A percentile compares a stretch with the other conserved stretches of the same genome.
Conservation (phyloP, 1,140 invertebrate genomes). For the Notospermus geniculatus region DNA sequence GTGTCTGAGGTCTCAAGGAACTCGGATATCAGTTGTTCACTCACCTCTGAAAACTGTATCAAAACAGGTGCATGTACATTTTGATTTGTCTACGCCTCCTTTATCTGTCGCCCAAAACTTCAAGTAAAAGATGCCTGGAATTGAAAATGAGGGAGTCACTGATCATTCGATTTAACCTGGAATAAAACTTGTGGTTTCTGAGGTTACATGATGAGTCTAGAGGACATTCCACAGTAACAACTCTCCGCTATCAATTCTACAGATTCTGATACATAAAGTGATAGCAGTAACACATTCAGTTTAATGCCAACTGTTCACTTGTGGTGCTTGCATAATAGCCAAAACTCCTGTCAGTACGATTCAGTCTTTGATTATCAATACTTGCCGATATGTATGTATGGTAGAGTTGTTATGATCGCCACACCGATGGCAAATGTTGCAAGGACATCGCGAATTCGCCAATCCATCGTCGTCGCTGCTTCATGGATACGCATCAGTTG, state of each 20-base stretch:
- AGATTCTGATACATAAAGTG: too few species aligned
- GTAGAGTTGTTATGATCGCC: constrained; percentile 32
- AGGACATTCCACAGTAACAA: too few species aligned
- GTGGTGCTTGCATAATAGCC: too few species aligned
- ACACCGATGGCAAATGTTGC: constrained; percentile 32
- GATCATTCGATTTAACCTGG: too few species aligned
- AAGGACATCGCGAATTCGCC: constrained; percentile 38
- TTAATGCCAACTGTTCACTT: too few species aligned
- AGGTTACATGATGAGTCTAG: too few species aligned
- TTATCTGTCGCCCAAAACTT: constrained; percentile 70
- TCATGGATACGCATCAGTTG: constrained; percentile 40
- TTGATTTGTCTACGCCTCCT: constrained; percentile 65
- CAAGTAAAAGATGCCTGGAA: constrained; percentile 58
- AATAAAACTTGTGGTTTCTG: neutral
- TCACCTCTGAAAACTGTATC: constrained; percentile 78
- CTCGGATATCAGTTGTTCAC: neutral
- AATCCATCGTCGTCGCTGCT: constrained; percentile 28
- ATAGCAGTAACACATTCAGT: too few species aligned
- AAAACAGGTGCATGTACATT: constrained; percentile 77
- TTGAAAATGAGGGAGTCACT: too few species aligned
- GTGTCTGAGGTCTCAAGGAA: neutral
- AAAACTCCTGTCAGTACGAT: too few species aligned
- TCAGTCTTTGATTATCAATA: too few species aligned
- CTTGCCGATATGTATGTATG: constrained; percentile 48
- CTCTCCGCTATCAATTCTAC: too few species aligned